A percentile compares a stretch with the other conserved stretches of the same genome.
Evolutionary conservation across 2,113 vertebrate species (phyloP).

Genomic region (Tachysurus vachellii): DNA sequence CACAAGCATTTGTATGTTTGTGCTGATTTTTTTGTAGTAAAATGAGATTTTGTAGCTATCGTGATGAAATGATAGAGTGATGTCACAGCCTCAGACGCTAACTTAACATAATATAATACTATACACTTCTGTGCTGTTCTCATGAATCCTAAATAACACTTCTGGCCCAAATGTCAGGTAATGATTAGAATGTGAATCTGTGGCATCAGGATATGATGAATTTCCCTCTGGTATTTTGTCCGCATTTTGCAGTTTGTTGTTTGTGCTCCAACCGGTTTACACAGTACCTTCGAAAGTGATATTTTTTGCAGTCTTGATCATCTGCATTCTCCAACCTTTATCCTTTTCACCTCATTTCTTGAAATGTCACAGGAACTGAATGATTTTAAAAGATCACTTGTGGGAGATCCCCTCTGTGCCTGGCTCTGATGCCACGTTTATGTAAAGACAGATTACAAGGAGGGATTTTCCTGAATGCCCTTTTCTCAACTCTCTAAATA

Average conservation of each 20-base stretch:
- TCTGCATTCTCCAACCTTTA: not conserved
- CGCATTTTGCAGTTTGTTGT: not conserved
- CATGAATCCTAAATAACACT: not conserved
- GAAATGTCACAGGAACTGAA: not conserved
- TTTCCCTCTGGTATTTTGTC: not conserved
- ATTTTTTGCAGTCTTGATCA: not conserved
- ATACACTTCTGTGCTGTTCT: not conserved
- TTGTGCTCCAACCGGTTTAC: not conserved
- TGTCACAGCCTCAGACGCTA: not conserved
- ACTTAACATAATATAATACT: not conserved
- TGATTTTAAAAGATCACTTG: not conserved
- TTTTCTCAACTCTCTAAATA: not conserved
- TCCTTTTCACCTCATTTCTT: not conserved
- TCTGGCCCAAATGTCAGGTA: not conserved
- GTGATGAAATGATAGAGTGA: not conserved
- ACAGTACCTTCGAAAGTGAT: not conserved
- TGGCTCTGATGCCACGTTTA: not conserved
- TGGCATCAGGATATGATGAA: not conserved
- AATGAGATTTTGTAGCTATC: not conserved
- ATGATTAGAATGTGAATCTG: not conserved
- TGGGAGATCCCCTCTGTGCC: slow-evolving; percentile 7
- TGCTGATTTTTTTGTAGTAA: not conserved
- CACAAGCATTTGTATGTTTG: not conserved
- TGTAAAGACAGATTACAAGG: not conserved
- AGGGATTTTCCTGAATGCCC: slow-evolving; percentile 6